Evolutionary conservation across 2,113 vertebrate genomes (phyloP).

Genomic region (Megatriorchis doriae): DNA sequence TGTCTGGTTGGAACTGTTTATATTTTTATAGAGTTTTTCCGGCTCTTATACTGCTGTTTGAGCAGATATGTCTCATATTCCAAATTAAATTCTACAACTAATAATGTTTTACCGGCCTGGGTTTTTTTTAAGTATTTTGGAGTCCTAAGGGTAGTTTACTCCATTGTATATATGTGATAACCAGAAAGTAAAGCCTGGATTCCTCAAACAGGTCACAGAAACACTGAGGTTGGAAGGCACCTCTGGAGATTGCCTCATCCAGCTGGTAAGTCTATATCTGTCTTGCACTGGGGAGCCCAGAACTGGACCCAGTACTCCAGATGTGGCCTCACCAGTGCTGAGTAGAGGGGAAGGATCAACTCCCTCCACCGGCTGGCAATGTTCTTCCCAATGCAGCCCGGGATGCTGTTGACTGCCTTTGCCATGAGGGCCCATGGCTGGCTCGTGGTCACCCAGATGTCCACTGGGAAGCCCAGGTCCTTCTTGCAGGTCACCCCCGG

Average conservation of each 20-base stretch:
- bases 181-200: neutral
- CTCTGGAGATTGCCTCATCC: neutral
- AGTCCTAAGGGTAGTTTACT: neutral
- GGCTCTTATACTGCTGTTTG: neutral
- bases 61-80: slow-evolving; percentile 5
- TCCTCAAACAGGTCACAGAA: neutral
- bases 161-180: neutral
- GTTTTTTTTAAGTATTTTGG: neutral
- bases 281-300: neutral
- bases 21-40: neutral
- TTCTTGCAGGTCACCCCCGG: neutral
- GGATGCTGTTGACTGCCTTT: neutral
- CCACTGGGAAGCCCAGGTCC: neutral
- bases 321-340: neutral
- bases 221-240: neutral
- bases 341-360: neutral
- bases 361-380: accelerated
- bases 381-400: neutral
- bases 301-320: neutral
- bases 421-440: accelerated
- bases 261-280: accelerated
- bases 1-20: neutral
- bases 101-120: neutral
- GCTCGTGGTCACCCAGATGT: accelerated
- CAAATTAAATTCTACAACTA: neutral